Base-by-base conservation (phyloP, 2,113 vertebrate genomes). In the Alectura lathami region DNA sequence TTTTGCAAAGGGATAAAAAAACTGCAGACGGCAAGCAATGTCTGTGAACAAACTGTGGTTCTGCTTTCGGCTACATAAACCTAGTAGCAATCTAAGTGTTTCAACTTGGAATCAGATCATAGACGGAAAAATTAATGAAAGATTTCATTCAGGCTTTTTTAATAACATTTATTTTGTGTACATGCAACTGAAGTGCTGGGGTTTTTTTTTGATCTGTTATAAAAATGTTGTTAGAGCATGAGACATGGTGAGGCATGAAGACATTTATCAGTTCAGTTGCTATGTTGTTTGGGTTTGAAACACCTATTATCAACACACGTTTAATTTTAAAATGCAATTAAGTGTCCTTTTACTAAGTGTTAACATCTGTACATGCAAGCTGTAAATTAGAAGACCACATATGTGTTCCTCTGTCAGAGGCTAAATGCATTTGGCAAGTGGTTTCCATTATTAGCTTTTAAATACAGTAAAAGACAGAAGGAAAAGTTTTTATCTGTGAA, bases 101-200 rank as follows among this genome's bases (percentile, higher is more conserved):
- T 96, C 94, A 89, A 91, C 96, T 97, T 98, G 98, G 97, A 98
- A 98, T 97, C 94, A 98, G 96, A 98, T 98, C 98, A 98, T 86
- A 98, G 97, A 87, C 63, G 93, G 86, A 97, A 94, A 97, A 98
- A 97, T 96, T 97, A 98, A 98, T 98, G 97, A 97, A 98, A 96
- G 93, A 97, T 98, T 97, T 97, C 82, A 93, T 97, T 98, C 70
- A 93, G 93, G 95, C 73, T 96, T 97, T 96, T 95, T 79, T 70
- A 95, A 95, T 97, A 97, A 96, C 88, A 91, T 96, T 97, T 97
- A 95, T 97, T 95, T 89, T 96, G 70, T 93, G 95, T 97, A 90
- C 86, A 95, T 96, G 92, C 32, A 75, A 94, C 81, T 84, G 86
- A 94, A 91, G 70, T 87, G 80, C 70, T 89, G 70, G 51, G 56